phyloP scores from a whole-genome alignment of 2,113 vertebrate species.

The Cricetomys ansorgei region DNA sequence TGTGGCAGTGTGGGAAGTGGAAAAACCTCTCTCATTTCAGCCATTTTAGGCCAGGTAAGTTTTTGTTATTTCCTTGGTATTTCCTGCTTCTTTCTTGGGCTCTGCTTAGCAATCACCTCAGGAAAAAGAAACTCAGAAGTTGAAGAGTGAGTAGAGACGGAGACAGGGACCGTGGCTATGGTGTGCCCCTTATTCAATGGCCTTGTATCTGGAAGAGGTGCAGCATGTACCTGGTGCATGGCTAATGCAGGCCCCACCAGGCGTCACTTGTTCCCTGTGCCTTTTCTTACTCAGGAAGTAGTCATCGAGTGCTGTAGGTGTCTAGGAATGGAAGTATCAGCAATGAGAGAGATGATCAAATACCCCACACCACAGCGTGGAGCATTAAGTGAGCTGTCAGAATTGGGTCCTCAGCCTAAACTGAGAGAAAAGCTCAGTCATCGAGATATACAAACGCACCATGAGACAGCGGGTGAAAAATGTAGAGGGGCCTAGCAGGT shows the following conservation, averaged over 20 bases:
- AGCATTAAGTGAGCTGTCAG: neutral
- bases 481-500: neutral
- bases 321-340: neutral
- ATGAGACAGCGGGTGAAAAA: neutral
- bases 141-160: neutral
- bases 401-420: neutral
- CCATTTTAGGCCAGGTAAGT: constrained; percentile 95
- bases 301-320: neutral
- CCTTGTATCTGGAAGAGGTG: neutral
- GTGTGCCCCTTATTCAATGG: accelerated
- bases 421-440: neutral
- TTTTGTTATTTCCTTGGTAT: neutral
- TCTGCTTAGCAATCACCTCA: neutral
- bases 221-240: neutral
- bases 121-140: constrained; percentile 2
- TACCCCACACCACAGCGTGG: too few species aligned
- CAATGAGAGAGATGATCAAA: neutral
- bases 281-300: neutral
- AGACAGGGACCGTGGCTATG: neutral
- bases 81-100: constrained; percentile 22
- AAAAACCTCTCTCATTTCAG: constrained; percentile 95
- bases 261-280: neutral
- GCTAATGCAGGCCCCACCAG: neutral
- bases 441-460: neutral
- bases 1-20: constrained; percentile 96